phyloP scores from a whole-genome alignment of 2,888 invertebrate species.

The Drosophila incognita region DNA sequence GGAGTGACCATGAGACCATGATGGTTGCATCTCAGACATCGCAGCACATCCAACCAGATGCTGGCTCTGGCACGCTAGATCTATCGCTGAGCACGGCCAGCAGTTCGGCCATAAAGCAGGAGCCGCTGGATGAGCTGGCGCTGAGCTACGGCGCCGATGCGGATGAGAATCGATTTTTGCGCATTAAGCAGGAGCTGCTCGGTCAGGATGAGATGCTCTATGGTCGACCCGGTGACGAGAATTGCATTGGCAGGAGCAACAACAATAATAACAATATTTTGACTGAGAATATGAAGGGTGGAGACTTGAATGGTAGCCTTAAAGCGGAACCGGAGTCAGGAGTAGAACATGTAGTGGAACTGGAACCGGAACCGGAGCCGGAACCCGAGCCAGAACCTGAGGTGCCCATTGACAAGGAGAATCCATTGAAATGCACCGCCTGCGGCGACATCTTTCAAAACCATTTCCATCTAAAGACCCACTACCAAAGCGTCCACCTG shows the following conservation, averaged over 20 bases:
- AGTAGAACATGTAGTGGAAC: constrained; percentile 13
- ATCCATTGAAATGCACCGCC: constrained; percentile 95
- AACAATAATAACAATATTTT: constrained; percentile 43
- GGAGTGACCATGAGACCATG: not conserved
- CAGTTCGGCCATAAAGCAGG: constrained; percentile 58
- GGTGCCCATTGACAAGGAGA: constrained; percentile 95
- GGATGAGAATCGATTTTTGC: constrained; percentile 74
- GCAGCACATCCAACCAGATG: not conserved
- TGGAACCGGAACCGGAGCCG: constrained; percentile 57
- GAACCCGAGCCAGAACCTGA: constrained; percentile 87
- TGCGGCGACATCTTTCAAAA: constrained; percentile 97
- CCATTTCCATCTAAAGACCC: constrained; percentile 96
- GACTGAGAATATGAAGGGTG: constrained; percentile 28
- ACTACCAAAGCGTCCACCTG: constrained; percentile 97
- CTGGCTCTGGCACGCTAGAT: constrained; percentile 36
- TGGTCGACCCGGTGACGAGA: constrained; percentile 21
- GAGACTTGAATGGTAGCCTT: constrained; percentile 37
- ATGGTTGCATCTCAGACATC: not conserved
- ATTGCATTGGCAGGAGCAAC: constrained; percentile 36
- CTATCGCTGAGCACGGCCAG: constrained; percentile 47
- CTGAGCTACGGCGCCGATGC: constrained; percentile 51
- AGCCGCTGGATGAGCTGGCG: constrained; percentile 61
- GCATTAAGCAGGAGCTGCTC: constrained; percentile 78
- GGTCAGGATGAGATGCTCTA: constrained; percentile 50
- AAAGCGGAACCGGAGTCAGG: constrained; percentile 45